A percentile compares a stretch with the other conserved stretches of the same genome.
Evolutionary conservation across 2,797 vertebrate genomes (phyloP).

Genomic region (Myotis vivesi): DNA sequence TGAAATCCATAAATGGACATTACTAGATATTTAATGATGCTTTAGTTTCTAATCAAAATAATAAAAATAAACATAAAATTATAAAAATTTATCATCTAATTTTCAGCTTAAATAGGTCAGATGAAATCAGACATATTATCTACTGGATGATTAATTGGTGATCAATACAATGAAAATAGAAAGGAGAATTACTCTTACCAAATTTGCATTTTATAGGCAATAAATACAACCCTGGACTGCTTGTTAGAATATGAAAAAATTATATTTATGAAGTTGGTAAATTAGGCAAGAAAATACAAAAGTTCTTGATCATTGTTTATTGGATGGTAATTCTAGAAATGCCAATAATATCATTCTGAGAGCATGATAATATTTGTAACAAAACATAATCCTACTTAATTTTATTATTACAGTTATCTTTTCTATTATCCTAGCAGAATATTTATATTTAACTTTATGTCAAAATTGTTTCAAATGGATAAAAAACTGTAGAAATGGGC

Average conservation of each 20-base stretch:
- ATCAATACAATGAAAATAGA: neutral
- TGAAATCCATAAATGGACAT: neutral
- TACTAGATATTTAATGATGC: neutral
- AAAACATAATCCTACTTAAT: neutral
- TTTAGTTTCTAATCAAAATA: neutral
- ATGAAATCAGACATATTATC: neutral
- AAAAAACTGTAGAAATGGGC: neutral
- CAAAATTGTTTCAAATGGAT: neutral
- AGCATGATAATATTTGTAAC: neutral
- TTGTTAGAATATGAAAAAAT: neutral
- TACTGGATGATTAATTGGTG: neutral
- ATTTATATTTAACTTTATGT: neutral
- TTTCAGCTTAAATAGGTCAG: neutral
- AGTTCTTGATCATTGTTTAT: neutral
- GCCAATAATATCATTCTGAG: neutral
- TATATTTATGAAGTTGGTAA: neutral
- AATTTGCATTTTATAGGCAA: neutral
- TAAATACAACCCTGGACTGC: neutral
- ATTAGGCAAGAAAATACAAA: neutral
- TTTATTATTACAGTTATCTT: neutral
- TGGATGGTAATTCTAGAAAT: neutral
- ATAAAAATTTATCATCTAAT: slow-evolving; percentile 6
- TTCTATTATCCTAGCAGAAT: neutral
- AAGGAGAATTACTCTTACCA: neutral
- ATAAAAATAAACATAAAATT: neutral